Evolutionary conservation across 2,113 vertebrate genomes (phyloP), one percentile per base, ranked within the genome.

Genomic region (Xiphophorus couchianus): DNA sequence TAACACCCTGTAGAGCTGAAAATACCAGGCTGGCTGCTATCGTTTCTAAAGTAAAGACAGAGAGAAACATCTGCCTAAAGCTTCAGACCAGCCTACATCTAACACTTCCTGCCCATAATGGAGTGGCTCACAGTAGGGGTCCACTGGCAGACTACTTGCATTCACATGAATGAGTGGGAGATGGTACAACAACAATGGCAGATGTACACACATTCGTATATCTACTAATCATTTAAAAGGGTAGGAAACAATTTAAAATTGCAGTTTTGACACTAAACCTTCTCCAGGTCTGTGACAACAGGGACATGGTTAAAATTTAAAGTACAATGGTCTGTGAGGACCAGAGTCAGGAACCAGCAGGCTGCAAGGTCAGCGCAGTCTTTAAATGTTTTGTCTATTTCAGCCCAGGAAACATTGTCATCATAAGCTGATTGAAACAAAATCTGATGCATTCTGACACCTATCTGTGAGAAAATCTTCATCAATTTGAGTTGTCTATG

Each of bases 81-180:
- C 89, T 91, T 86, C 82, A 74, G 48, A 77, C 76, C 82, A 90
- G 90, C 91, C 91, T 90, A 90, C 85, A 76, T 90, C 89, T 69
- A 92, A 83, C 74, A 62, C 65, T 80, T 79, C 78, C 85, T 87
- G 86, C 72, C 61, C 72, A 69, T 80, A 67, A 79, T 4, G 5
- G 75, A 80, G 87, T 62, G 78, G 54, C 84, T 73, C 80, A 80
- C 89, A 87, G 89, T 77, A 71, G 89, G 89, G 73, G 76, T 74
- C 68, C 71, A 78, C 68, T 48, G 30, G 61, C 80, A 84, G 74
- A 75, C 86, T 83, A 86, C 86, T 72, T 61, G 62, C 44, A 66
- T 80, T 28, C 77, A 62, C 71, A 75, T 2, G 60, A 71, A 77
- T 73, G 67, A 85, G 74, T 65, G 71, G 74, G 74, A 88, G 67